Base-by-base conservation (phyloP, 2,888 invertebrate species). In the Apotomis capreana region DNA sequence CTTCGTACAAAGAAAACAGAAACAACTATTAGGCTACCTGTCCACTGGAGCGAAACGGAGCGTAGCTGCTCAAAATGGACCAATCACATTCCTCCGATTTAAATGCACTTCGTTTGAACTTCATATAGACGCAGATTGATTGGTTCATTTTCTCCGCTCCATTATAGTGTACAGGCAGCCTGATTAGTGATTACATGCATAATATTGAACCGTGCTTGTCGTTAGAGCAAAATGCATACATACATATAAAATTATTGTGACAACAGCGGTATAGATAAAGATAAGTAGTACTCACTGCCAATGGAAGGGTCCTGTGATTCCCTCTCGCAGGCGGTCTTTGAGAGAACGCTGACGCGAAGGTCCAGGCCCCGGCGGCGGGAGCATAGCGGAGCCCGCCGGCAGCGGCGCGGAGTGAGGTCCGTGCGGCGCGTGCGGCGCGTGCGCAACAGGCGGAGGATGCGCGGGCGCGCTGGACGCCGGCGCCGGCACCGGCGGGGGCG, bases 301-400 rank as follows among this genome's bases (percentile, higher is more conserved):
- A 83, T 95, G 95, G 87, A 96, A 96, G 82, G 96, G 96, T 88
- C 96, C 96, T 64, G 96, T 95, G 84, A 96, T 96, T 83, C 96
- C 96, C 77, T 96, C 96, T 86, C 96, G 94, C 68, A 96, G 95
- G 70, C 96, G 94, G 87, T 96, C 96, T 88, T 96, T 96, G 80
- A 96, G 94, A 68, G 96, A 96, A 75, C 96, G 94, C 83, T 96
- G 96, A 72, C 96, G 94, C 74, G 96, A 94, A 71, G 96, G 96
- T 12, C 91, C 93, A 8, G 92, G 92, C 46, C 92, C 92, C 26
- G 91, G 89, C 69, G 91, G 89, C 67, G 93, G 92, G 79, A 93
- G 83, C 83, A 86, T 83, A 81, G 89, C 93, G 78, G 92, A 91
- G 77, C 93, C 93, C 76, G 93, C 86, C 80, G 90, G 90, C 80